A percentile compares a stretch with the other conserved stretches of the same genome.
Evolutionary conservation across 2,888 invertebrate species (phyloP).

Genomic region (Mesodorylaimus sp.): DNA sequence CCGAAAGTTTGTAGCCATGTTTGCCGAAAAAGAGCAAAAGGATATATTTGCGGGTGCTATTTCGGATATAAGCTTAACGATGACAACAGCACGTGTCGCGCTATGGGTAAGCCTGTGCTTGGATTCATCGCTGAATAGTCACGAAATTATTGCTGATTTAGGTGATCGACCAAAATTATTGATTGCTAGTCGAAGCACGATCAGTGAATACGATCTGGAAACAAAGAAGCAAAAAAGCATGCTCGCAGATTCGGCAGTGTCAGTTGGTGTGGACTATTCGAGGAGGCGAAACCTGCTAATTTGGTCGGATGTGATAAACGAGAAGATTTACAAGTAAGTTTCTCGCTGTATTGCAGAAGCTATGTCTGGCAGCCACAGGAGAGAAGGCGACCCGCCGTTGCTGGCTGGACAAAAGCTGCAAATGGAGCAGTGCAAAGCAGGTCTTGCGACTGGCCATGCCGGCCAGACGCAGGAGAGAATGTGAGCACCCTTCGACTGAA

Average conservation of each 20-base stretch:
- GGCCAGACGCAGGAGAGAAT: too few species aligned
- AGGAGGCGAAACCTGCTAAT: conserved; percentile 81
- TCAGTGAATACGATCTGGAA: conserved; percentile 2
- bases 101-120: conserved; percentile 28
- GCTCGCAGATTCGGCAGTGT: conserved; percentile 32
- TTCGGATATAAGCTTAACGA: conserved; percentile 68
- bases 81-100: conserved; percentile 44
- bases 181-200: conserved; percentile 20
- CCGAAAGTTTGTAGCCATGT: conserved; percentile 71
- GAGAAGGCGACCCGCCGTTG: too few species aligned
- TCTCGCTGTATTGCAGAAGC: too few species aligned
- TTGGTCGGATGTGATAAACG: conserved; percentile 84
- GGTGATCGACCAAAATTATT: conserved; percentile 24
- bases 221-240: conserved; percentile 20
- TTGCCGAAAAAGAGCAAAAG: conserved; percentile 73
- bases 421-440: too few species aligned
- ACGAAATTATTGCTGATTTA: conserved; percentile 2
- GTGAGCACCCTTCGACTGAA: too few species aligned
- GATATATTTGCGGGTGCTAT: conserved; percentile 76
- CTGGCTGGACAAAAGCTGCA: too few species aligned
- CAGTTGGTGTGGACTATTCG: conserved; percentile 82
- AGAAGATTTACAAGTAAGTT: conserved; percentile 78
- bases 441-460: too few species aligned
- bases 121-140: conserved; percentile 7
- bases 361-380: too few species aligned